Evolutionary conservation across 2,113 vertebrate genomes (phyloP).

Genomic region (Dasyurus viverrinus): DNA sequence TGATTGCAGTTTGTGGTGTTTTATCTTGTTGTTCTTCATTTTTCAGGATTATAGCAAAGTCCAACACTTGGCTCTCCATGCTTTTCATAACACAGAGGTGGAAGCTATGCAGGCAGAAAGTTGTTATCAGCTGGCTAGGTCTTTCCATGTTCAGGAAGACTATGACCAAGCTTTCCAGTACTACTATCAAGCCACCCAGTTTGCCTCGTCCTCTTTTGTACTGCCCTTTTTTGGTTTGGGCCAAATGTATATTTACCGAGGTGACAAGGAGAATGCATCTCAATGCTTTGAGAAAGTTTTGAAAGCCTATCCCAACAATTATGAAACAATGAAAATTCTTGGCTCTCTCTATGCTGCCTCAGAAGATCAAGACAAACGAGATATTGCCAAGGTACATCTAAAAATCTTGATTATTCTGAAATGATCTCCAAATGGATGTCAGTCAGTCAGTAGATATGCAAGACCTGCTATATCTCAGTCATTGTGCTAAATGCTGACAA

Average conservation of each 20-base stretch:
- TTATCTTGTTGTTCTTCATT: conserved; percentile 1
- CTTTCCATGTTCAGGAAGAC: conserved; percentile 99
- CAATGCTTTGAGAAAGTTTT: conserved; percentile 99
- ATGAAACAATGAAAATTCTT: conserved; percentile 99
- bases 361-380: conserved; percentile 98
- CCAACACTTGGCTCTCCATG: conserved; percentile 97
- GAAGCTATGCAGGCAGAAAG: conserved; percentile 99
- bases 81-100: conserved; percentile 99
- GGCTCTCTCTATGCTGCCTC: conserved; percentile 98
- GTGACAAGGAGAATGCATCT: conserved; percentile 98
- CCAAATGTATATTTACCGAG: conserved; percentile 99
- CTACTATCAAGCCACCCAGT: conserved; percentile 99
- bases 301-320: conserved; percentile 99
- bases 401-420: conserved; percentile 19
- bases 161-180: conserved; percentile 99
- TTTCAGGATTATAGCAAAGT: conserved; percentile 98
- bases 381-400: conserved; percentile 93
- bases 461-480: too few species aligned
- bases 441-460: not conserved
- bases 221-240: conserved; percentile 98
- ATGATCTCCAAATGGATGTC: not conserved
- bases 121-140: conserved; percentile 97
- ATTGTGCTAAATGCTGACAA: not conserved
- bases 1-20: not conserved
- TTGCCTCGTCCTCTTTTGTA: conserved; percentile 97